Conservation (phyloP, 1,140 invertebrate species). For the Ceratina australensis region DNA sequence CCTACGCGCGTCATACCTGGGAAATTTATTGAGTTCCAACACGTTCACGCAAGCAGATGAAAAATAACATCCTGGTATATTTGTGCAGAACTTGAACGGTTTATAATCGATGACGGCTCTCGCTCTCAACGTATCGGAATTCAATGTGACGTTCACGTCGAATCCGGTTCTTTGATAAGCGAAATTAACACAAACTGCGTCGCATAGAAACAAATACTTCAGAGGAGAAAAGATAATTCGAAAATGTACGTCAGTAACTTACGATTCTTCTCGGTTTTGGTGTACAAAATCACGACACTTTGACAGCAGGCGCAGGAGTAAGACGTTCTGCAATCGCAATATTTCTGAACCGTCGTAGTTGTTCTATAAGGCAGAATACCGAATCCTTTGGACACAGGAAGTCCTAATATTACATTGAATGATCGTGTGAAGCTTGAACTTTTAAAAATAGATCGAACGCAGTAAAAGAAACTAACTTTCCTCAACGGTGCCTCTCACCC, state of each 20-base stretch:
- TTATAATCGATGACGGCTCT: conserved; percentile 64
- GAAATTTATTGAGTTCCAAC: conserved; percentile 63
- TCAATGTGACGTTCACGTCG: conserved; percentile 63
- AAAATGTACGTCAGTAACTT: conserved; percentile 37
- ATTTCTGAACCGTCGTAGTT: conserved; percentile 44
- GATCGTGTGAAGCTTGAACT: neutral
- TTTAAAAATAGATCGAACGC: neutral
- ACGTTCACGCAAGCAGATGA: conserved; percentile 68
- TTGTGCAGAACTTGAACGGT: conserved; percentile 63
- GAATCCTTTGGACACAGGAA: conserved; percentile 32
- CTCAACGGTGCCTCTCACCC: neutral
- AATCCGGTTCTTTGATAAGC: conserved; percentile 64
- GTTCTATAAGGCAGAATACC: conserved; percentile 56
- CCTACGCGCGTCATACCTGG: conserved; percentile 53
- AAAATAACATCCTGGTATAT: conserved; percentile 69
- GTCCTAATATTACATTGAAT: conserved; percentile 18
- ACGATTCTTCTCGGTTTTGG: conserved; percentile 57
- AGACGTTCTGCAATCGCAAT: conserved; percentile 53
- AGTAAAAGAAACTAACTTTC: conserved; percentile 25
- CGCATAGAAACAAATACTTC: neutral
- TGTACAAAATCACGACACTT: conserved; percentile 63
- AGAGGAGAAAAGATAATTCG: conserved; percentile 37
- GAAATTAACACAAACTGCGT: conserved; percentile 72
- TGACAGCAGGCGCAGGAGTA: conserved; percentile 67
- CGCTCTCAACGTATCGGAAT: conserved; percentile 55